phyloP scores from a whole-genome alignment of 2,113 vertebrate genomes.

The Stomatorhinus ivindoensis region DNA sequence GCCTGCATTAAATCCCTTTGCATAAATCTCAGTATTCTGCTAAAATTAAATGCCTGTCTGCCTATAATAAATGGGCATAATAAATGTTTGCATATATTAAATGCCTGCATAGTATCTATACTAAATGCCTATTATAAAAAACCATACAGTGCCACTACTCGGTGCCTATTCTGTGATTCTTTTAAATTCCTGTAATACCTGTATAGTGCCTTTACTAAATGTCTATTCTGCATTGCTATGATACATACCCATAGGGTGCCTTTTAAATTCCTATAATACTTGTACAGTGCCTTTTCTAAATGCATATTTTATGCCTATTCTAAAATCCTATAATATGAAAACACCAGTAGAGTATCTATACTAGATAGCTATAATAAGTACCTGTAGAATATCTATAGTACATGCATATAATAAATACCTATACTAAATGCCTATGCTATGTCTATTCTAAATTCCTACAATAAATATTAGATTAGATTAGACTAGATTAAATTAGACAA shows the following conservation, averaged over 20 bases:
- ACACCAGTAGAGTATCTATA: not conserved
- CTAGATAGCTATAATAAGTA: not conserved
- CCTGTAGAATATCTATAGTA: not conserved
- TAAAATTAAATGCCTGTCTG: not conserved
- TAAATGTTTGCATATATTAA: constrained; percentile 2
- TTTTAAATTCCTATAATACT: not conserved
- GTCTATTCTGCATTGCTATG: not conserved
- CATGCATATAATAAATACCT: not conserved
- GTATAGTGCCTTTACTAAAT: not conserved
- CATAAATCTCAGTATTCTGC: not conserved
- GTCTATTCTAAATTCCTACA: not conserved
- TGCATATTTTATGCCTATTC: not conserved
- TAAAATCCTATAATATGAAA: not conserved
- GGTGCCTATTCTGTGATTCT: not conserved
- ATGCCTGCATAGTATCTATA: not conserved
- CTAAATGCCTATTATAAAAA: not conserved
- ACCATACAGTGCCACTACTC: not conserved
- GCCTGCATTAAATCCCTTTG: not conserved
- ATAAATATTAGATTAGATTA: not conserved
- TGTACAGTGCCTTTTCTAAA: not conserved
- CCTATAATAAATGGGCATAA: not conserved
- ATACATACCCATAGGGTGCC: not conserved
- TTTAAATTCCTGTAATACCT: not conserved
- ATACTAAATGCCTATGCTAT: not conserved
- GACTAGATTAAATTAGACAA: not conserved